Evolutionary conservation across 2,888 invertebrate genomes (phyloP).

Genomic region (Tenodera sinensis): DNA sequence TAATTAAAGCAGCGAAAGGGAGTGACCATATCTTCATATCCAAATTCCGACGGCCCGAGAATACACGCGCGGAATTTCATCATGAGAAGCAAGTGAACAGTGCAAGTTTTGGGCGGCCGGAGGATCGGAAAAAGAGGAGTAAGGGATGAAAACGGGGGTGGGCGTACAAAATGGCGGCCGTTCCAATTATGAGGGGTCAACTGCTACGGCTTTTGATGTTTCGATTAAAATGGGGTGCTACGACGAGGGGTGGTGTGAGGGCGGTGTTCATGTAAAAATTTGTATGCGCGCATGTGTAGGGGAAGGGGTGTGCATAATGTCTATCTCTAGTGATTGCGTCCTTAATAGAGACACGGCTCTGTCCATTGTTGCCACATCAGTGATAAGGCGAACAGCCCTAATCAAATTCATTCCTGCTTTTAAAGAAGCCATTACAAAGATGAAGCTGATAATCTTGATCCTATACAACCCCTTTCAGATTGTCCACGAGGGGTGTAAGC

Average conservation of each 20-base stretch:
- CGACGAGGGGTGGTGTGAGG: neutral
- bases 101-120: conserved; percentile 30
- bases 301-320: neutral
- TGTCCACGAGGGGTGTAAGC: too few relatives aligned
- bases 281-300: neutral
- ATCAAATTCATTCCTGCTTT: neutral
- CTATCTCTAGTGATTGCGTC: neutral
- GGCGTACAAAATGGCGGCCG: conserved; percentile 20
- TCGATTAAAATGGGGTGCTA: conserved; percentile 12
- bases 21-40: conserved; percentile 31
- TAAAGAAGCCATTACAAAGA: neutral
- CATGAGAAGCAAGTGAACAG: conserved; percentile 29
- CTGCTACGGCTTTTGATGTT: conserved; percentile 11
- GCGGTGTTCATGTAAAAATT: neutral
- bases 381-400: neutral
- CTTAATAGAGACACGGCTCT: neutral
- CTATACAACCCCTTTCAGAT: too few relatives aligned
- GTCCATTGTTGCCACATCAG: neutral
- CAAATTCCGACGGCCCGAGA: conserved; percentile 5
- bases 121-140: conserved; percentile 1
- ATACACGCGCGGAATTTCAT: conserved; percentile 34
- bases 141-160: neutral
- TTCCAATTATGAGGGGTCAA: conserved; percentile 22
- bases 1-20: neutral
- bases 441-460: too few relatives aligned